phyloP scores from a whole-genome alignment of 2,113 vertebrate species.

The Sapayoa aenigma region DNA sequence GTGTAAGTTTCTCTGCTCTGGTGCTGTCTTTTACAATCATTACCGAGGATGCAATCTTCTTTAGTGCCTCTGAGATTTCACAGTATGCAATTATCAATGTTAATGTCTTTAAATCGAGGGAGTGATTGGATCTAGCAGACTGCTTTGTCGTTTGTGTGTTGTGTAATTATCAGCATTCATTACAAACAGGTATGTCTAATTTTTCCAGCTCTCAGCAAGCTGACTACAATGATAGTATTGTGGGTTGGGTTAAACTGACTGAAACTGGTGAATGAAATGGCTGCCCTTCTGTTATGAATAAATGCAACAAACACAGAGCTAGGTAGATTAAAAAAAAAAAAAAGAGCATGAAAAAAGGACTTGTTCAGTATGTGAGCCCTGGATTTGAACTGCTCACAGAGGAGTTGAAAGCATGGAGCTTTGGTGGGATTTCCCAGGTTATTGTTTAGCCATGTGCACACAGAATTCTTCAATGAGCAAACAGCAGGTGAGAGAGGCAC shows the following conservation, averaged over 20 bases:
- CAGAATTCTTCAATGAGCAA: neutral
- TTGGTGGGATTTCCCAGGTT: conserved; percentile 8
- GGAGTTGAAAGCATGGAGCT: neutral
- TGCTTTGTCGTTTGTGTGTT: conserved; percentile 45
- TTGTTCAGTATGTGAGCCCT: neutral
- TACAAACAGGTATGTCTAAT: conserved; percentile 54
- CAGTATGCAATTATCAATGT: conserved; percentile 1
- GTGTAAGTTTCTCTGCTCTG: neutral
- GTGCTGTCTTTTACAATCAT: neutral
- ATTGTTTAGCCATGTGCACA: neutral
- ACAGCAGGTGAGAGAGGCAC: neutral
- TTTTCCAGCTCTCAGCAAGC: conserved; percentile 55
- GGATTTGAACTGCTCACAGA: neutral
- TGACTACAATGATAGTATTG: conserved; percentile 16
- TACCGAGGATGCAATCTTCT: neutral
- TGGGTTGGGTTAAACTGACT: conserved; percentile 38
- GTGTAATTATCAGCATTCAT: conserved; percentile 38
- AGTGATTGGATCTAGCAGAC: neutral
- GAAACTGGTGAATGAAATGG: conserved; percentile 28
- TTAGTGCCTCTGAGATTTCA: neutral
- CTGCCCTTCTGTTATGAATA: conserved; percentile 13
- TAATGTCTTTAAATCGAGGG: conserved; percentile 23
- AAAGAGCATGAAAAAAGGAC: neutral
- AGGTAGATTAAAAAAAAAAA: neutral
- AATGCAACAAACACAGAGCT: neutral